Evolutionary conservation across 1,140 invertebrate genomes (phyloP), one percentile per base, ranked within the genome.

Genomic region (Plectus sambesii): DNA sequence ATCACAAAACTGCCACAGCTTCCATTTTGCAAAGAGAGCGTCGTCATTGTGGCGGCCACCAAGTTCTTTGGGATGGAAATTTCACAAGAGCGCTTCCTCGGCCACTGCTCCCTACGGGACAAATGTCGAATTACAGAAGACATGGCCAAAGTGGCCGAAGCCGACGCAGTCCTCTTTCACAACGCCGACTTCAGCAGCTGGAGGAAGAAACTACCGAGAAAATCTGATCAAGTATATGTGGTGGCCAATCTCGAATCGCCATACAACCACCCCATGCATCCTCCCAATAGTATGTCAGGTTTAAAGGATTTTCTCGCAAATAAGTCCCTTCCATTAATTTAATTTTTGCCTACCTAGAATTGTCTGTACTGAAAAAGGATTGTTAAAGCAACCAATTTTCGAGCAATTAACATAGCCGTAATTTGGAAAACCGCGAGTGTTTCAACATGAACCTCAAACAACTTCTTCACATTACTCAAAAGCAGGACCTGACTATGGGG

Each of bases 131-230:
- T 54, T 17, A 41, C 38, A 5, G 41, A 49, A 19, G 22, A 49
- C 1, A 24, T 24, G 22, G 19, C 37, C 6, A 49, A 54, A 3
- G 43, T 35, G 2, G 47, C 37, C 8, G 45, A 45, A 9, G 39
- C 52, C 6, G 52, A 54, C 30, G 52, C 39, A 0, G 48, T 54
- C 5, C 27, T 54, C 12, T 51, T 54, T 24, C 52, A 54, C 40
- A 54, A 51, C 36, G 52, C 52, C 9, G 52, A 54, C 29, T 54
- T 39, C 37, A 17, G 15, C 2, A 24, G 35, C 24, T 22, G 44
- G 15, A 15, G 29, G 5, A 9, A 39, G 29, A 36, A 53, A 38
- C 2, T n/a, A 39, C 15, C 26, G 23, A 3, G 33, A 12, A 35
- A 49, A 39, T 27, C 37, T 1, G 47, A 36, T 2, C 29, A 42